A percentile compares a stretch with the other conserved stretches of the same genome.
Evolutionary conservation across 2,797 vertebrate species (phyloP).

Genomic region (Danionella dracula): DNA sequence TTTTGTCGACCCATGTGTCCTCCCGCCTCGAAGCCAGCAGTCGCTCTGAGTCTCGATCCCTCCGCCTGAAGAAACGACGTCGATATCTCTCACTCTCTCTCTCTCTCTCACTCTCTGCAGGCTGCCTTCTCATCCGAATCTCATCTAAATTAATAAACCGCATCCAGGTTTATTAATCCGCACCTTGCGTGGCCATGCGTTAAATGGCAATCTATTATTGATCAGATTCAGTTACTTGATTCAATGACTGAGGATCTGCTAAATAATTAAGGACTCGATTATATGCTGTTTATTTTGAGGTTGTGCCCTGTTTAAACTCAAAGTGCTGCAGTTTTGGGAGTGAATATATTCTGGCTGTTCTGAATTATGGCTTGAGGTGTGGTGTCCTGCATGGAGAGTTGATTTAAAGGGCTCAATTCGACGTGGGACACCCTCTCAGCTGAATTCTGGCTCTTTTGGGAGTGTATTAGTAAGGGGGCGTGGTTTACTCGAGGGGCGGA

Average conservation of each 20-base stretch:
- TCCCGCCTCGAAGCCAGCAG: constrained; percentile 28
- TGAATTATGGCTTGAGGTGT: constrained; percentile 1
- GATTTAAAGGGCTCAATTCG: not conserved
- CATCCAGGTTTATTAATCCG: constrained; percentile 15
- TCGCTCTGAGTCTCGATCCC: constrained; percentile 30
- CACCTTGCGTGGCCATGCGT: not conserved
- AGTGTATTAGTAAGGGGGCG: not conserved
- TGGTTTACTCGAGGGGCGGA: not conserved
- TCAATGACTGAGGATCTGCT: constrained; percentile 13
- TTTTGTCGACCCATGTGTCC: constrained; percentile 42
- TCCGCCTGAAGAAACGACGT: constrained; percentile 38
- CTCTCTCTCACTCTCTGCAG: constrained; percentile 18
- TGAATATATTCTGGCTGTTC: not conserved
- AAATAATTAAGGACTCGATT: constrained; percentile 7
- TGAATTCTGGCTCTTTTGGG: not conserved
- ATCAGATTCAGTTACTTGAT: constrained; percentile 16
- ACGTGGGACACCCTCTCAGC: constrained; percentile 8
- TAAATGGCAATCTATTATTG: constrained; percentile 9
- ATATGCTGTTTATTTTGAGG: not conserved
- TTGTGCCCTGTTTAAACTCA: no score
- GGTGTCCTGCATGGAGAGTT: not conserved
- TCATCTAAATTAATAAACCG: constrained; percentile 25
- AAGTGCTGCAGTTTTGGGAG: not conserved
- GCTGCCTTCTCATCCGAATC: not conserved
- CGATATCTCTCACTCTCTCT: constrained; percentile 27